Evolutionary conservation across 2,888 invertebrate genomes (phyloP).

Genomic region (Drosophila parthenogenetica): DNA sequence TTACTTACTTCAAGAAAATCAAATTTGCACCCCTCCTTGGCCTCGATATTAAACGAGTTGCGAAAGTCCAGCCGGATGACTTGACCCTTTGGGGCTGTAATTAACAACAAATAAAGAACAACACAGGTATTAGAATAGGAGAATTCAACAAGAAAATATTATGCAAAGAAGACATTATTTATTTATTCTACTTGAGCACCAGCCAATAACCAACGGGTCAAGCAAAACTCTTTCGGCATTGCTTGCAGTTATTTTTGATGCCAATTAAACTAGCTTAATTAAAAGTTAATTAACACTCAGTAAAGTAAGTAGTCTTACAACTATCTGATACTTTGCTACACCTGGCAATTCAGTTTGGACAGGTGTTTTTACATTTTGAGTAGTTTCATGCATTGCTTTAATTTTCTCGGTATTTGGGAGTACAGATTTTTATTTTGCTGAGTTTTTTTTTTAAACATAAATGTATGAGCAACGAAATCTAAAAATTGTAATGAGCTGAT

Average conservation of each 20-base stretch:
- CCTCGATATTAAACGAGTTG: slow-evolving; percentile 91
- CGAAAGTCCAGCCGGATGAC: slow-evolving; percentile 92
- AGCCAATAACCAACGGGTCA: not conserved
- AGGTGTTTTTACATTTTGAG: too few relatives aligned
- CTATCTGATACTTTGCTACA: too few relatives aligned
- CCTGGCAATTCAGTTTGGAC: too few relatives aligned
- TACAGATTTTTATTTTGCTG: too few relatives aligned
- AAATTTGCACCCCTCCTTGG: slow-evolving; percentile 89
- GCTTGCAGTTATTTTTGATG: not conserved
- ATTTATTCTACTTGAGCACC: slow-evolving; percentile 10
- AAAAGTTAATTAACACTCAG: not conserved
- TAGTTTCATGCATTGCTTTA: too few relatives aligned
- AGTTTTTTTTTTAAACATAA: too few relatives aligned
- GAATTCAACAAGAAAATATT: not conserved
- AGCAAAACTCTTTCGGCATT: not conserved
- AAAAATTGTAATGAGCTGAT: too few relatives aligned
- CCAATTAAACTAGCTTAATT: not conserved
- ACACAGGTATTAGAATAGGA: not conserved
- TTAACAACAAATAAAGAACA: slow-evolving; percentile 39
- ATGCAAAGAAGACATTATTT: not conserved
- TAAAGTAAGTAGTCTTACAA: not conserved
- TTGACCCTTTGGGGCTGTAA: slow-evolving; percentile 88
- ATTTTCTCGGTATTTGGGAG: too few relatives aligned
- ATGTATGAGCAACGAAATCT: too few relatives aligned
- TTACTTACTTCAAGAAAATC: slow-evolving; percentile 90